These are phyloP conservation scores for Patella depressa DNA, from an alignment of 2,888 invertebrate species.

Conservation along the genomic window DNA sequence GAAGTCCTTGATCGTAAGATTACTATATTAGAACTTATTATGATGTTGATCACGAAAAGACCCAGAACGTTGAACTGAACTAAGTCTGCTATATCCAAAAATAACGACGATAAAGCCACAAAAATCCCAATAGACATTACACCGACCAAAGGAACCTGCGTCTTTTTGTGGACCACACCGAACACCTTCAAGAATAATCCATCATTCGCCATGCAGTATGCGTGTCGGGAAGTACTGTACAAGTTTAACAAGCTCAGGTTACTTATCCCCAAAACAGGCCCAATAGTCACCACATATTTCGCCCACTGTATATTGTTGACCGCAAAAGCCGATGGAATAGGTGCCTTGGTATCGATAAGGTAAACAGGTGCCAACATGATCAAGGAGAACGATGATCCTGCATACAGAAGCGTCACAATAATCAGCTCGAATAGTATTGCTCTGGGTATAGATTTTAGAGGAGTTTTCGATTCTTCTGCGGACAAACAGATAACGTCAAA, in stretches of 20 bases:
- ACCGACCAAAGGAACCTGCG: conserved; percentile 75
- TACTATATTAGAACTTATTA: conserved; percentile 89
- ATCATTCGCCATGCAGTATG: conserved; percentile 92
- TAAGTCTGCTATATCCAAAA: conserved; percentile 88
- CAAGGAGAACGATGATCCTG: conserved; percentile 54
- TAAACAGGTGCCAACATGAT: conserved; percentile 60
- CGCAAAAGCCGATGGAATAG: conserved; percentile 63
- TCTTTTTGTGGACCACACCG: conserved; percentile 82
- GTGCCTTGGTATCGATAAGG: conserved; percentile 55
- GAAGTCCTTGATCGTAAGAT: conserved; percentile 80
- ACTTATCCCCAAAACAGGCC: conserved; percentile 60
- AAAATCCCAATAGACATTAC: conserved; percentile 55
- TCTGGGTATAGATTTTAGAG: conserved; percentile 68
- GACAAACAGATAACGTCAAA: conserved; percentile 71
- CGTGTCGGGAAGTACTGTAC: conserved; percentile 86
- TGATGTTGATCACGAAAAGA: conserved; percentile 77
- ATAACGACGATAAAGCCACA: conserved; percentile 79
- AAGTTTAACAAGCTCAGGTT: conserved; percentile 79
- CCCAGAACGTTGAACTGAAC: conserved; percentile 92
- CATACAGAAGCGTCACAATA: conserved; percentile 56
- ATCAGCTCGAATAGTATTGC: conserved; percentile 61
- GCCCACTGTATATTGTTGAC: conserved; percentile 58
- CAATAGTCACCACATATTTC: conserved; percentile 57
- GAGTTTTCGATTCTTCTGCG: conserved; percentile 70
- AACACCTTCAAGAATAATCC: conserved; percentile 82